These are phyloP conservation scores for Seira sanloemensis DNA, from an alignment of 2,888 invertebrate genomes.

Conservation along the genomic window DNA sequence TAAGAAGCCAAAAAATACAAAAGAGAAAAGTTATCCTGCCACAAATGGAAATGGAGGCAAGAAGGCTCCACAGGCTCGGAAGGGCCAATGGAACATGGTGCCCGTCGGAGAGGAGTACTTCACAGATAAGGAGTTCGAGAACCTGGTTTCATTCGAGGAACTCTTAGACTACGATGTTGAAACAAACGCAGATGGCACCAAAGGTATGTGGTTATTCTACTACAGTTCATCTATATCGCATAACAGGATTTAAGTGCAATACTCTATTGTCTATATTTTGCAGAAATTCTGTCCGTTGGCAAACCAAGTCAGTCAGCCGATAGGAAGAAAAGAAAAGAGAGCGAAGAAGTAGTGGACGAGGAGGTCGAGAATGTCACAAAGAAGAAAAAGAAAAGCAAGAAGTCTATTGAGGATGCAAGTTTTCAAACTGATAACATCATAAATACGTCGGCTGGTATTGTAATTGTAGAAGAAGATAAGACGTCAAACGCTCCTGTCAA, in stretches of 20 bases:
- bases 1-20: no score
- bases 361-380: background rate
- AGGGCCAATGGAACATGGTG: conserved; percentile 69
- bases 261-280: background rate
- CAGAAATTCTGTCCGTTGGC: conserved; percentile 38
- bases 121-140: conserved; percentile 78
- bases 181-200: conserved; percentile 70
- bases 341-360: conserved; percentile 6
- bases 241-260: background rate
- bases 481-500: conserved; percentile 75
- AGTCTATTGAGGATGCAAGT: conserved; percentile 73
- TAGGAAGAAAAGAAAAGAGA: background rate
- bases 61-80: background rate
- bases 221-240: no score
- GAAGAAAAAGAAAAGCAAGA: conserved; percentile 72
- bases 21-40: no score
- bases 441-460: conserved; percentile 56
- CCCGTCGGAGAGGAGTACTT: conserved; percentile 67
- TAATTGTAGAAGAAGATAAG: conserved; percentile 75
- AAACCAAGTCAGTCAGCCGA: background rate
- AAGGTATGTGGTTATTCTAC: conserved; percentile 35
- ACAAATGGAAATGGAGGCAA: background rate
- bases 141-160: conserved; percentile 87
- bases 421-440: conserved; percentile 67
- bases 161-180: conserved; percentile 83